Base-by-base conservation (phyloP, 2,113 vertebrate species). In the Polyodon spathula region DNA sequence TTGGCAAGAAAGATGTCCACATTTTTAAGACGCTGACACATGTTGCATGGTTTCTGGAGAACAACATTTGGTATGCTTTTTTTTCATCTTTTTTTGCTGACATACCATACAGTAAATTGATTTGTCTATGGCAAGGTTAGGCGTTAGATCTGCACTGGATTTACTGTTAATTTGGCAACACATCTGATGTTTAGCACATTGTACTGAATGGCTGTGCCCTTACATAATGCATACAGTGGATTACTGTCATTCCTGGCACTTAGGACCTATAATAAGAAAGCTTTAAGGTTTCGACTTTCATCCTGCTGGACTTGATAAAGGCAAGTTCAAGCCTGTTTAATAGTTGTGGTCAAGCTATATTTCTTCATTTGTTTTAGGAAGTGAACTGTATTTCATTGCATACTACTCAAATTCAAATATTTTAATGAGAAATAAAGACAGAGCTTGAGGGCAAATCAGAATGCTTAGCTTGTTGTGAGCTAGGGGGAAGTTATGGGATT, bases 191-290 rank as follows among this genome's bases (percentile, higher is more conserved):
- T 84, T 82, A 85, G 78, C 75, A 59, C 15, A 37, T 64, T 63
- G 65, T 7, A n/a, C 74, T 68, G 71, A 84, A 79, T 79, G 75
- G 74, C 76, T 84, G 71, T 73, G 69, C 41, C 58, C 63, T 74
- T 69, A 71, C 70, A 73, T 78, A 73, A 68, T 58, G 54, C 70
- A 62, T 70, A 63, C 65, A 64, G 48, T 46, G 63, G 67, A 73
- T 71, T 64, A 60, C 58, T 40, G 63, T 73, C 62, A 41, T 63
- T 67, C 64, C 64, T 44, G 62, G 64, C 63, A 75, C 76, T 76
- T 76, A 56, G 63, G 54, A 66, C 64, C 63, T 66, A 71, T 65
- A 44, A 48, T 65, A 72, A 63, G 58, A 66, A 59, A 56, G 58
- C 59, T n/a, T 53, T 46, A 12, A 54, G 61, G 61, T 6, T 7